A percentile compares a stretch with the other conserved stretches of the same genome.
These are phyloP conservation scores for Todiramphus saurophagus DNA, from an alignment of 2,113 vertebrate genomes.

Conservation along the genomic window DNA sequence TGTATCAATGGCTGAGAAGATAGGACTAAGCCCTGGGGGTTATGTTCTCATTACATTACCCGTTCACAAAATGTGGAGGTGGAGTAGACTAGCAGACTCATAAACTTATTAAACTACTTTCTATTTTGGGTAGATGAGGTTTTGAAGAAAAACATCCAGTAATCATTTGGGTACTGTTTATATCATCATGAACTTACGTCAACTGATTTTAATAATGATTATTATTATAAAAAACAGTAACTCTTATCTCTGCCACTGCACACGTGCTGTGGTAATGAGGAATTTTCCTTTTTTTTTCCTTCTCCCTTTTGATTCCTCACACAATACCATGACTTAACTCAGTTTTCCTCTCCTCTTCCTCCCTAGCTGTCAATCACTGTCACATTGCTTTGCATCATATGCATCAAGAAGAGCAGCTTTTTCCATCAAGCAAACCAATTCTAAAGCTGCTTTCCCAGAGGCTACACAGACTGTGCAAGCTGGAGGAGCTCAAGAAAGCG, in stretches of 20 bases:
- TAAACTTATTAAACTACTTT: not conserved
- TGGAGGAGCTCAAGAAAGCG: slow-evolving; percentile 20
- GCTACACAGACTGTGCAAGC: slow-evolving; percentile 16
- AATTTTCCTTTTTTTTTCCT: not conserved
- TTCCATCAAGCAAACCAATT: slow-evolving; percentile 1
- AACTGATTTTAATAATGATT: not conserved
- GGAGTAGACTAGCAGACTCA: not conserved
- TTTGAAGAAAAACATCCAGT: not conserved
- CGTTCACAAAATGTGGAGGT: not conserved
- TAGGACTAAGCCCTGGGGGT: not conserved
- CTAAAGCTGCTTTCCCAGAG: slow-evolving; percentile 28
- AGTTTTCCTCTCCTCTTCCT: not conserved
- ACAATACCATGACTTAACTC: not conserved
- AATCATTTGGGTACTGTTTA: not conserved
- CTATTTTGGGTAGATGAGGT: not conserved
- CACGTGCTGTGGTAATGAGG: not conserved
- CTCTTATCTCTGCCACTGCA: not conserved
- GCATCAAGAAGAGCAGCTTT: slow-evolving; percentile 5
- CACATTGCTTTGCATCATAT: not conserved
- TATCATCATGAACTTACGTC: not conserved
- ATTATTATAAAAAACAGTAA: not conserved
- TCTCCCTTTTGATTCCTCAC: not conserved
- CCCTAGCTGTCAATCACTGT: slow-evolving; percentile 3
- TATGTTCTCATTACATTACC: not conserved
- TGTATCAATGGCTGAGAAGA: not conserved